These are phyloP conservation scores for Scopus umbretta DNA, from an alignment of 2,113 vertebrate species.

Conservation along the genomic window DNA sequence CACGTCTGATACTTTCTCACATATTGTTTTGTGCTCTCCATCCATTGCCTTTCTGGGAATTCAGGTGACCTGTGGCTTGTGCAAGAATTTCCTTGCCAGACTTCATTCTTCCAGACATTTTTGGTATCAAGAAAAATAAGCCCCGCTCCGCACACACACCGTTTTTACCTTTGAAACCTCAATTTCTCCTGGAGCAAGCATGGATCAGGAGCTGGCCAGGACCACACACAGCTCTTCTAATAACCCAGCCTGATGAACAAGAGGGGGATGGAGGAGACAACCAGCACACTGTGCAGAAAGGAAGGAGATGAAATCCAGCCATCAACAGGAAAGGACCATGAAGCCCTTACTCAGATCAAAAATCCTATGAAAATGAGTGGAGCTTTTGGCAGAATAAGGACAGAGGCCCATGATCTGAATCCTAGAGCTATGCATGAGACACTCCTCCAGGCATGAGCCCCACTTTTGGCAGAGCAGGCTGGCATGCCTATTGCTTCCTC, in stretches of 20 bases:
- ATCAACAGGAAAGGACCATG: background rate
- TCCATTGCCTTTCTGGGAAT: background rate
- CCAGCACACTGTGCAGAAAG: background rate
- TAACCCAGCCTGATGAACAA: background rate
- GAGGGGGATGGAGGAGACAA: background rate
- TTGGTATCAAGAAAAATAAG: slow-evolving; percentile 49
- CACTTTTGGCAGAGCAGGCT: background rate
- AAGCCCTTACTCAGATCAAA: background rate
- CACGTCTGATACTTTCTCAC: background rate
- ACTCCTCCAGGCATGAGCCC: background rate
- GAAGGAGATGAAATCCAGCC: background rate
- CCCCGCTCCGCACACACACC: background rate
- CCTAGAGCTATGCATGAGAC: background rate
- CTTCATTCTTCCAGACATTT: slow-evolving; percentile 12
- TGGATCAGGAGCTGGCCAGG: background rate
- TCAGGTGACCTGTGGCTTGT: slow-evolving; percentile 22
- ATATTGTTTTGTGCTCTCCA: background rate
- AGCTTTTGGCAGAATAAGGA: background rate
- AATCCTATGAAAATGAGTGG: background rate
- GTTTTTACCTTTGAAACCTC: slow-evolving; percentile 36
- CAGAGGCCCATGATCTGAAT: background rate
- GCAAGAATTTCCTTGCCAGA: slow-evolving; percentile 3
- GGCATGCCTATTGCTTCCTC: background rate
- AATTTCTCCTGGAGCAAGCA: slow-evolving; percentile 22
- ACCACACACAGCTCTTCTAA: slow-evolving; percentile 45